A percentile compares a stretch with the other conserved stretches of the same genome.
Evolutionary conservation across 2,888 invertebrate species (phyloP).

Genomic region (Eristalis pertinax): DNA sequence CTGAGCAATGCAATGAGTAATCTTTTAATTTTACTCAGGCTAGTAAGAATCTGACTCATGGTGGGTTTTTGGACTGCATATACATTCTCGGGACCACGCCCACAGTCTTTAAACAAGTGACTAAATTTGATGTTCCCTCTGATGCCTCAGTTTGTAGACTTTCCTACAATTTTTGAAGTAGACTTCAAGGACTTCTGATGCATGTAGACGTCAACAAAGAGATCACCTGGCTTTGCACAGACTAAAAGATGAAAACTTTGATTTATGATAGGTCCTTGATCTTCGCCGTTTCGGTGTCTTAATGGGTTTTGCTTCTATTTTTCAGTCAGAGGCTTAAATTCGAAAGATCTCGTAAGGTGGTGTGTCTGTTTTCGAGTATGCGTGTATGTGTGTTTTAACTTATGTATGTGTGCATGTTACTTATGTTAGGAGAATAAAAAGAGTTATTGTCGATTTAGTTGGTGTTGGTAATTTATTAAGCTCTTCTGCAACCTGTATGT

Average conservation of each 20-base stretch:
- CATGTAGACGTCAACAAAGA: background rate
- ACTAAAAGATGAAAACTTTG: background rate
- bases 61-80: background rate
- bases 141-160: background rate
- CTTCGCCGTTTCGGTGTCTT: background rate
- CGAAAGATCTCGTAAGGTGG: background rate
- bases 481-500: background rate
- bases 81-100: background rate
- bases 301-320: background rate
- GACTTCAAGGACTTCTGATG: background rate
- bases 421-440: background rate
- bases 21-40: background rate
- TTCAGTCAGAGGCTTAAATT: background rate
- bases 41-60: background rate
- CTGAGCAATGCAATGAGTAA: background rate
- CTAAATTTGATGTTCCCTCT: no score
- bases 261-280: background rate
- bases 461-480: conserved; percentile 1
- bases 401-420: background rate
- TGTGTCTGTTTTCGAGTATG: background rate
- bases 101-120: no score
- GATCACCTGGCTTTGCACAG: background rate
- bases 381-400: background rate
- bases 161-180: background rate
- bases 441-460: background rate